These are phyloP conservation scores for Watsonalla binaria DNA, from an alignment of 2,888 invertebrate genomes.

Conservation along the genomic window DNA sequence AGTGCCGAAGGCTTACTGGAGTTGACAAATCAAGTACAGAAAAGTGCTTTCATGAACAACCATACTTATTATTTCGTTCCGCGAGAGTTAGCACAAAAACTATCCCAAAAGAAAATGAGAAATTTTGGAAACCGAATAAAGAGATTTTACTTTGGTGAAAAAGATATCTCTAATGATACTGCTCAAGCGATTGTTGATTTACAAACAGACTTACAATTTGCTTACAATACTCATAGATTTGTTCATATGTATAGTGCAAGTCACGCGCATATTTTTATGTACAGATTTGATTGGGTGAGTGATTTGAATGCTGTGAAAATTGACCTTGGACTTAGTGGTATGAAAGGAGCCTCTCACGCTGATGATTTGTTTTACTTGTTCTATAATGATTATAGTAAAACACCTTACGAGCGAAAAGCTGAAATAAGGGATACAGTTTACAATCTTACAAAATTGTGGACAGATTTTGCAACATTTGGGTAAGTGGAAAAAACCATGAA, in stretches of 20 bases:
- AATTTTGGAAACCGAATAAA: conserved; percentile 25
- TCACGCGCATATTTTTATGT: conserved; percentile 19
- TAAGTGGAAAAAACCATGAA: conserved; percentile 19
- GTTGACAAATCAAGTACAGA: conserved; percentile 17
- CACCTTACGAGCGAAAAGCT: conserved; percentile 32
- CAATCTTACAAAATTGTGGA: conserved; percentile 52
- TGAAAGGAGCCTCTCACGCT: conserved; percentile 47
- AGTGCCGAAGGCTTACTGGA: conserved; percentile 33
- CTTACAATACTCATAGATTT: conserved; percentile 25
- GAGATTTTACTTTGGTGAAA: conserved; percentile 27
- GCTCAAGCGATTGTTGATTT: conserved; percentile 14
- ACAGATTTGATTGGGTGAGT: conserved; percentile 26
- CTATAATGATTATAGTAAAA: conserved; percentile 33
- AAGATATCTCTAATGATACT: conserved; percentile 19
- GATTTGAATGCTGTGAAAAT: conserved; percentile 28
- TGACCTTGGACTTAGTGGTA: conserved; percentile 5
- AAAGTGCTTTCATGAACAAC: conserved; percentile 25
- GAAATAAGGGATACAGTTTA: conserved; percentile 32
- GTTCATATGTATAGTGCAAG: conserved; percentile 15
- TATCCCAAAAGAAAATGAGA: conserved; percentile 13
- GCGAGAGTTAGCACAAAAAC: conserved; percentile 20
- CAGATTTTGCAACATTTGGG: conserved; percentile 60
- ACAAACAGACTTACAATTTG: conserved; percentile 23
- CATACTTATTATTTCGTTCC: conserved; percentile 28
- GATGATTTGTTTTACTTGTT: conserved; percentile 58